Evolutionary conservation across 1,140 invertebrate genomes (phyloP), one percentile per base, ranked within the genome.

Genomic region (Holotrichia oblita): DNA sequence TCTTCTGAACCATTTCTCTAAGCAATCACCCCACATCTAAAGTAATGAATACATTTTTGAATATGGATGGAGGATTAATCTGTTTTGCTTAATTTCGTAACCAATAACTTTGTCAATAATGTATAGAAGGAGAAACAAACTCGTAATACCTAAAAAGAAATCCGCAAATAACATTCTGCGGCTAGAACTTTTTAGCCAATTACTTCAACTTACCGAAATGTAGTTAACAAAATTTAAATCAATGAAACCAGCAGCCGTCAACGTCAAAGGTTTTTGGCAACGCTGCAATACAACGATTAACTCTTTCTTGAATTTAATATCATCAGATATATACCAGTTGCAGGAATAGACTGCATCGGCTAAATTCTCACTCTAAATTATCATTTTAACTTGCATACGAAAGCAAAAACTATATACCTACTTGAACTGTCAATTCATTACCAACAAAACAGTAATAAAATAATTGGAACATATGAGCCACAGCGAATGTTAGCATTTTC

Each of bases 361-460:
- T 20, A 76, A 24, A 14, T 44, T 27, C 9, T 34, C 75, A 55
- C 75, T 76, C 75, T 76, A n/a, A 55, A 76, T 27, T 17, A 74
- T 41, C 1, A 69, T 20, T 69, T 2, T 22, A 34, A 34, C 27
- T n/a, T n/a, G n/a, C n/a, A 2, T 20, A 8, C 27, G 12, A 4
- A 22, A 22, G n/a, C n/a, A 20, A 73, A 40, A 73, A 22, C 6
- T 7, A 69, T 69, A 10, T 6, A 76, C 22, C 10, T 55, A 76
- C 75, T 34, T 76, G 3, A 55, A 24, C 9, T 55, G 41, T 55
- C 22, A 76, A 42, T 55, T 76, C 42, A 2, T 76, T 20, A 27
- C 75, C 75, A 55, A 76, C 75, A 42, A 24, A 55, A 27, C 75
- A 76, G 55, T 76, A 76, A 55, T 55, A 76, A 55, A 76, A 76